These are phyloP conservation scores for Platyscapa corneri DNA, from an alignment of 1,140 invertebrate species.

Conservation along the genomic window DNA sequence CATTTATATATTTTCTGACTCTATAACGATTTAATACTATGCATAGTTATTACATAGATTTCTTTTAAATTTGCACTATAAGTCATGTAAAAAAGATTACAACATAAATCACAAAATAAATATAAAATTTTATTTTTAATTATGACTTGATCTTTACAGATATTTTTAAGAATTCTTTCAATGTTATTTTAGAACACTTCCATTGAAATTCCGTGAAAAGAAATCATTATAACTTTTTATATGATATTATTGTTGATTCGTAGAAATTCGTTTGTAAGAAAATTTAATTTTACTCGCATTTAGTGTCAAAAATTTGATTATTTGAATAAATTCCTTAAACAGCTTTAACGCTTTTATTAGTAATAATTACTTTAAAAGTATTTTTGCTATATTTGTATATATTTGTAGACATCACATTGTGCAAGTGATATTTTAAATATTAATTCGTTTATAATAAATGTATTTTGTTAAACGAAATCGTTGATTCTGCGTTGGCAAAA, in stretches of 20 bases:
- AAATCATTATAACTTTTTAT: too few relatives aligned
- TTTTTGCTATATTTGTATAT: constrained; percentile 41
- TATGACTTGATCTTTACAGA: too few relatives aligned
- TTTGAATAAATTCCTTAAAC: neutral
- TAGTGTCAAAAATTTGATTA: neutral
- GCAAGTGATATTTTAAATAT: constrained; percentile 21
- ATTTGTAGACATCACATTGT: neutral
- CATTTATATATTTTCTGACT: too few relatives aligned
- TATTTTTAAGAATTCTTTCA: too few relatives aligned
- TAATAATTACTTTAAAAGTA: constrained; percentile 16
- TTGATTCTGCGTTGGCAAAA: neutral
- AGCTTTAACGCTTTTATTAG: neutral
- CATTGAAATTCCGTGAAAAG: neutral
- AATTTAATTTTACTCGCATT: neutral
- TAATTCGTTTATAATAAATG: neutral
- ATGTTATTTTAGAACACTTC: too few relatives aligned
- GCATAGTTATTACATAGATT: too few relatives aligned
- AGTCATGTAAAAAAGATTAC: too few relatives aligned
- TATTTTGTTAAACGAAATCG: constrained; percentile 7
- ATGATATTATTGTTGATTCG: too few relatives aligned
- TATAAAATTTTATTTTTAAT: too few relatives aligned
- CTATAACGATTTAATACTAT: too few relatives aligned
- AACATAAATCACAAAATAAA: too few relatives aligned
- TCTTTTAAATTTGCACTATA: too few relatives aligned
- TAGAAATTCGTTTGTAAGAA: neutral